Percentiles rank a stretch among this genome's conserved stretches.
Evolutionary conservation across 2,113 vertebrate species (phyloP).

Genomic region (Oreocharis arfaki): DNA sequence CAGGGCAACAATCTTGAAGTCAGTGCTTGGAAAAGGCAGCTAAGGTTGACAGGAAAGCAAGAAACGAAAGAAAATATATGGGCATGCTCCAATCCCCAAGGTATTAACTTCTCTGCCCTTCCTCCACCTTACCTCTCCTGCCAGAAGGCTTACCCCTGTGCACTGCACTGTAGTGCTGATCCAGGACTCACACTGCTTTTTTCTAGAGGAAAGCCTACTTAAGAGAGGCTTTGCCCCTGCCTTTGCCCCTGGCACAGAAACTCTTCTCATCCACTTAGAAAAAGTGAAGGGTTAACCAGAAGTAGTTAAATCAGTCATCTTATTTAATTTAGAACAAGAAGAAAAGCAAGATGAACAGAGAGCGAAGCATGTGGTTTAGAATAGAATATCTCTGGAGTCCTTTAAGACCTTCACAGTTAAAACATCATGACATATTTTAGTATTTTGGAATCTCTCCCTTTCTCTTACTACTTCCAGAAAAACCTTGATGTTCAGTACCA

Average conservation of each 20-base stretch:
- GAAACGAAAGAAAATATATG: neutral
- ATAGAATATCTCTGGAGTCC: neutral
- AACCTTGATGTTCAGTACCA: neutral
- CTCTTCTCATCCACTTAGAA: neutral
- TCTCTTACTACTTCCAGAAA: neutral
- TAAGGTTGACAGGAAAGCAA: neutral
- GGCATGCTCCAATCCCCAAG: neutral
- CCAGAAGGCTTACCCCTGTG: neutral
- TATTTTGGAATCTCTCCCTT: neutral
- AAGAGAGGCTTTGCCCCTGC: neutral
- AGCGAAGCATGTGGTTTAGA: neutral
- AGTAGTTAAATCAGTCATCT: neutral
- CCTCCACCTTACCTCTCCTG: neutral
- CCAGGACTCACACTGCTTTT: neutral
- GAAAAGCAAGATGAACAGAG: neutral
- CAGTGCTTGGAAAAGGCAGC: neutral
- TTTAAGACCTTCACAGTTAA: neutral
- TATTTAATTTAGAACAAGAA: neutral
- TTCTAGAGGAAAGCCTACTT: neutral
- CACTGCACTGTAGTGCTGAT: neutral
- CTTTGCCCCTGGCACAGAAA: neutral
- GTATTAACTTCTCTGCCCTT: neutral
- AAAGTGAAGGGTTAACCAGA: neutral
- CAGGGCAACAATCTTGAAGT: neutral
- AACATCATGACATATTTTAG: neutral